Conservation (phyloP, 2,888 invertebrate species). For the Drosophila neotestacea region DNA sequence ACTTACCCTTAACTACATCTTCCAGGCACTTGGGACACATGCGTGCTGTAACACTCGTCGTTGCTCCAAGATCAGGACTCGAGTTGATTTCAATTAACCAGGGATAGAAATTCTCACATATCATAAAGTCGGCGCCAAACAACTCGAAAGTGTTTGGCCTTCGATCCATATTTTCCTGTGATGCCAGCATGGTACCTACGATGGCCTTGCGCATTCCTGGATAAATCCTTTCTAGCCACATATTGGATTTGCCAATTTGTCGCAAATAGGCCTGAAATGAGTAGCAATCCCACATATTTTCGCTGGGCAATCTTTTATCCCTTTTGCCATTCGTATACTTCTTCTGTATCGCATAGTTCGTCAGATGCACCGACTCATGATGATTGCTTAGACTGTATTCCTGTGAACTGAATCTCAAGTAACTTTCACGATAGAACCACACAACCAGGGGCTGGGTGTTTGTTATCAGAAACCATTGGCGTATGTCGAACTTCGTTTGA, state of each 20-base stretch:
- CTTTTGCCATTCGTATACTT: constrained; percentile 91
- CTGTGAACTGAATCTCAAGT: constrained; percentile 96
- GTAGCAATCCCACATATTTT: constrained; percentile 98
- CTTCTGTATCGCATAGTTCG: constrained; percentile 96
- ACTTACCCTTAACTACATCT: constrained; percentile 94
- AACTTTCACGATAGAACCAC: constrained; percentile 97
- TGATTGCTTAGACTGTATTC: constrained; percentile 94
- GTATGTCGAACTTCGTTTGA: constrained; percentile 96
- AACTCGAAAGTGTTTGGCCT: constrained; percentile 94
- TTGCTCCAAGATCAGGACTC: constrained; percentile 96
- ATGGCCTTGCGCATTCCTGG: constrained; percentile 93
- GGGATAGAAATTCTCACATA: constrained; percentile 93
- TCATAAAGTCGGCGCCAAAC: constrained; percentile 98
- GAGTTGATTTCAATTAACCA: constrained; percentile 98
- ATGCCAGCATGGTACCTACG: constrained; percentile 93
- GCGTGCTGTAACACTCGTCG: constrained; percentile 94
- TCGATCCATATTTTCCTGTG: constrained; percentile 94
- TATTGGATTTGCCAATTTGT: constrained; percentile 89
- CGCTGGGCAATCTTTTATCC: constrained; percentile 91
- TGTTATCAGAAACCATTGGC: constrained; percentile 97
- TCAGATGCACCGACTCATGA: constrained; percentile 96
- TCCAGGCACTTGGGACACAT: constrained; percentile 95
- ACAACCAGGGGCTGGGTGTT: constrained; percentile 95
- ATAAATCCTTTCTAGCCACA: constrained; percentile 94
- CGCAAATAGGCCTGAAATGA: constrained; percentile 88